Evolutionary conservation across 2,888 invertebrate species (phyloP).

Genomic region (Phaedon cochleariae): DNA sequence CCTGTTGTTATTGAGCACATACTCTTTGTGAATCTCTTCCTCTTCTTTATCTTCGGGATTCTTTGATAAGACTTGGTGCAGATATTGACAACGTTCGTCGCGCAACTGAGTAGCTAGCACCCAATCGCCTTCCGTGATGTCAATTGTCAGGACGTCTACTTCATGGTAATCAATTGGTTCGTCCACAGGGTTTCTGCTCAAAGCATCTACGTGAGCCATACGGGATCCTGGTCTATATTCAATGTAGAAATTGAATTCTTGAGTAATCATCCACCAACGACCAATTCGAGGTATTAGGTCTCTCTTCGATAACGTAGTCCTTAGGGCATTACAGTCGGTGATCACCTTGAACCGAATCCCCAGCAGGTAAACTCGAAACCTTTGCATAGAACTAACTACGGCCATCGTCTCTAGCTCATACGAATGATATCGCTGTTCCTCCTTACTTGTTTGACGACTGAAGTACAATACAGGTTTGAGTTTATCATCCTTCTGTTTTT

Average conservation of each 20-base stretch:
- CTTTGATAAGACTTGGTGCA: background rate
- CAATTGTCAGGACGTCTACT: conserved; percentile 11
- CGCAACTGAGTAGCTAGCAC: conserved; percentile 17
- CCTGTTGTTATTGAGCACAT: conserved; percentile 1
- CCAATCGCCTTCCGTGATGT: conserved; percentile 42
- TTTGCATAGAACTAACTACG: conserved; percentile 43
- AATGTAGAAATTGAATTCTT: conserved; percentile 40
- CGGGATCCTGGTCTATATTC: conserved; percentile 27
- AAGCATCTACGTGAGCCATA: conserved; percentile 38
- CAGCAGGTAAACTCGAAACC: conserved; percentile 47
- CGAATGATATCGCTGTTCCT: conserved; percentile 44
- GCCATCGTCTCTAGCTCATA: conserved; percentile 53
- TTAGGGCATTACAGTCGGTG: conserved; percentile 53
- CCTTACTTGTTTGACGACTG: conserved; percentile 27
- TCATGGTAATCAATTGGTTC: background rate
- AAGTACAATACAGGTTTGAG: conserved; percentile 26
- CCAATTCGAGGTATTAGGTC: conserved; percentile 50
- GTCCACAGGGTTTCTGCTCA: conserved; percentile 36
- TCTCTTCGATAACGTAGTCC: conserved; percentile 44
- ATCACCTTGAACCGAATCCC: conserved; percentile 44
- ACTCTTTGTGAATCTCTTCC: conserved; percentile 7
- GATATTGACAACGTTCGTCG: conserved; percentile 10
- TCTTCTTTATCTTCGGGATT: conserved; percentile 6
- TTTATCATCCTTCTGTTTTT: conserved; percentile 20
- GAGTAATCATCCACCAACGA: conserved; percentile 48